Percentiles rank a stretch among this genome's conserved stretches.
These are phyloP conservation scores for Perodicticus potto DNA, from an alignment of 2,797 vertebrate species.

Conservation along the genomic window DNA sequence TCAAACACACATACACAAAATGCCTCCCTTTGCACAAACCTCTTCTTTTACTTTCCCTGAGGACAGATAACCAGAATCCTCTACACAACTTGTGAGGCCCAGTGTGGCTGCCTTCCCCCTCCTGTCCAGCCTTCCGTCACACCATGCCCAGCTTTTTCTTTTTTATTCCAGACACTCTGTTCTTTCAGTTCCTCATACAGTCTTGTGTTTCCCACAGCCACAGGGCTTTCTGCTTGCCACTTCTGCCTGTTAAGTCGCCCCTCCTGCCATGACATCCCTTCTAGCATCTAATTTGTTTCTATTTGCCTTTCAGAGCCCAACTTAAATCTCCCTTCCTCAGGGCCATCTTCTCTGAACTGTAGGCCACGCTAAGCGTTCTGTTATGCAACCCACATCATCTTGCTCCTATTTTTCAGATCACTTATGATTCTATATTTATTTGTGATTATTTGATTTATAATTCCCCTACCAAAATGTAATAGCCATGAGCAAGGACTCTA, in stretches of 20 bases:
- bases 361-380: not conserved
- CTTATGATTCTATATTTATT: not conserved
- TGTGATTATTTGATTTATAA: not conserved
- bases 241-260: not conserved
- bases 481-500: not conserved
- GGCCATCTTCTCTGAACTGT: not conserved
- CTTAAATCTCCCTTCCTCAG: not conserved
- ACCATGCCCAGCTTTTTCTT: not conserved
- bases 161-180: not conserved
- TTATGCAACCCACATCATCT: not conserved
- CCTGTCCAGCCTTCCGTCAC: not conserved
- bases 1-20: not conserved
- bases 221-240: not conserved
- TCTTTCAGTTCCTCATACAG: not conserved
- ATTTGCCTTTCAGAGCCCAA: not conserved
- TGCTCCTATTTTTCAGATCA: not conserved
- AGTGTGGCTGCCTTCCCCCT: accelerated
- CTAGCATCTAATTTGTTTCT: not conserved
- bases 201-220: not conserved
- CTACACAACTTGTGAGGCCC: not conserved
- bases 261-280: not conserved
- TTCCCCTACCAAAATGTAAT: not conserved
- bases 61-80: not conserved
- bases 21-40: not conserved
- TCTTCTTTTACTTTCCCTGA: not conserved